Evolutionary conservation across 2,888 invertebrate genomes (phyloP).

Genomic region (Cantharis flavilabris): DNA sequence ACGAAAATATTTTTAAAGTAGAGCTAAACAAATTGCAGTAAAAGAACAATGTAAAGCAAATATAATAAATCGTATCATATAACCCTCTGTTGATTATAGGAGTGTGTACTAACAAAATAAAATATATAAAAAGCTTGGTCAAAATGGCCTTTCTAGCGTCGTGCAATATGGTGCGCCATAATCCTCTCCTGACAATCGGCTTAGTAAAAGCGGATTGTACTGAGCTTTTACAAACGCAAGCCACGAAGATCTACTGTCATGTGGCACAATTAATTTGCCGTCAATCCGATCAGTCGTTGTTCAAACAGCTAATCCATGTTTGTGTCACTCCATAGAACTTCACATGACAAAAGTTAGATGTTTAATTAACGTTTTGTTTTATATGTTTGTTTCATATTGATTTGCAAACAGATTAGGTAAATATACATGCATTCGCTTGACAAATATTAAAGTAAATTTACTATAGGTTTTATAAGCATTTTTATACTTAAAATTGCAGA

Average conservation of each 20-base stretch:
- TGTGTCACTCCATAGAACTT: conserved; percentile 45
- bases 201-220: conserved; percentile 53
- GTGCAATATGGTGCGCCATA: conserved; percentile 41
- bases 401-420: not conserved
- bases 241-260: conserved; percentile 43
- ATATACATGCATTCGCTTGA: not conserved
- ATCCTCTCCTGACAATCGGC: conserved; percentile 46
- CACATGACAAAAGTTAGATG: conserved; percentile 34
- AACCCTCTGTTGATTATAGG: conserved; percentile 14
- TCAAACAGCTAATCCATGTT: conserved; percentile 53
- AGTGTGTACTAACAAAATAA: conserved; percentile 5
- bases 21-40: conserved; percentile 2
- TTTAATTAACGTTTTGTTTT: conserved; percentile 43
- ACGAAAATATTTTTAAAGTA: not conserved
- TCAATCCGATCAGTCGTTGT: conserved; percentile 53
- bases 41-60: conserved; percentile 13
- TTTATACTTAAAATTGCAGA: not conserved
- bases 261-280: conserved; percentile 55
- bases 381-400: conserved; percentile 7
- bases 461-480: not conserved
- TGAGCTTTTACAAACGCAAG: conserved; percentile 42
- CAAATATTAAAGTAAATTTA: not conserved
- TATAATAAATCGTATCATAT: conserved; percentile 19
- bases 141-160: conserved; percentile 33
- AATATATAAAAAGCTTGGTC: conserved; percentile 10